These are phyloP conservation scores for Pteropus rufus DNA, from an alignment of 2,797 vertebrate species.

Conservation along the genomic window DNA sequence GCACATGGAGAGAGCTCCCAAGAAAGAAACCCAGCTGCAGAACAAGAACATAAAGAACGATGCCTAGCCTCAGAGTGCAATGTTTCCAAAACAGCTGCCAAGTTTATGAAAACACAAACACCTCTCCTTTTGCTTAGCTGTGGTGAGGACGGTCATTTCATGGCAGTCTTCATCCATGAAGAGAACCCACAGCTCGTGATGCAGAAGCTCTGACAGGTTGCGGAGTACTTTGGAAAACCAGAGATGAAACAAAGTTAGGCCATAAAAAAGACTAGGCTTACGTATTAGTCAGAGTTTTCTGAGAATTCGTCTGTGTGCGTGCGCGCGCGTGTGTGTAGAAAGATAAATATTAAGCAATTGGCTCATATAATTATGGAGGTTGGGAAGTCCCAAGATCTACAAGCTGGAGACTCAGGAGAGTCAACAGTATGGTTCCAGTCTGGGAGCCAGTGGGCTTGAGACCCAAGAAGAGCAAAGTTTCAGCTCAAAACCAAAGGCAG, in stretches of 20 bases:
- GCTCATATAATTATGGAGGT: background rate
- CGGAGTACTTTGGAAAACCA: background rate
- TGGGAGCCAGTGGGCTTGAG: background rate
- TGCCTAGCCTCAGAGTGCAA: background rate
- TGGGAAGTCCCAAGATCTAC: background rate
- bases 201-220: background rate
- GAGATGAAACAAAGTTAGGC: background rate
- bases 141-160: background rate
- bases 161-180: background rate
- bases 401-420: background rate
- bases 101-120: background rate
- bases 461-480: background rate
- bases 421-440: background rate
- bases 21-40: background rate
- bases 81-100: slow-evolving; percentile 11
- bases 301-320: background rate
- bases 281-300: background rate
- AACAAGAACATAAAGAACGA: background rate
- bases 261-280: background rate
- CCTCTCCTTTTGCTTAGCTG: background rate
- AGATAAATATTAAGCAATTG: background rate
- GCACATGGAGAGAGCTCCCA: background rate
- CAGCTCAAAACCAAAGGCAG: background rate
- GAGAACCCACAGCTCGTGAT: background rate
- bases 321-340: too few species aligned